These are phyloP conservation scores for Verasper variegatus DNA, from an alignment of 2,113 vertebrate species.

Conservation along the genomic window DNA sequence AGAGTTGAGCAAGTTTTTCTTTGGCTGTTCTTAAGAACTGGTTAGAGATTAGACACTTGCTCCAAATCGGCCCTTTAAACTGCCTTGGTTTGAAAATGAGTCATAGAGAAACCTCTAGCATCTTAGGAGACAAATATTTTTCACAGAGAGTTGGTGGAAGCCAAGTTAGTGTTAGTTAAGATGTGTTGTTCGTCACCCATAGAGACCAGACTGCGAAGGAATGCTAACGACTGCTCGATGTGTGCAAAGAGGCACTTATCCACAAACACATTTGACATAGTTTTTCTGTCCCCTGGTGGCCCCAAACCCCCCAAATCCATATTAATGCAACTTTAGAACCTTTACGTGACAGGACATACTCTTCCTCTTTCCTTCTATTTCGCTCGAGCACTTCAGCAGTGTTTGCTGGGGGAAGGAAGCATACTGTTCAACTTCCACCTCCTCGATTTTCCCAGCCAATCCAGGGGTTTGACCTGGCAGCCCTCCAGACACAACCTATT, in stretches of 20 bases:
- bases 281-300: too few species aligned
- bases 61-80: too few species aligned
- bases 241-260: too few species aligned
- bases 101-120: neutral
- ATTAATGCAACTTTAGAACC: neutral
- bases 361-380: constrained; percentile 1
- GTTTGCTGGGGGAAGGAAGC: constrained; percentile 44
- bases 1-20: neutral
- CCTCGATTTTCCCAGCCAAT: constrained; percentile 13
- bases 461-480: constrained; percentile 33
- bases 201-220: too few species aligned
- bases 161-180: neutral
- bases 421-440: constrained; percentile 21
- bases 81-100: too few species aligned
- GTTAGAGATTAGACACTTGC: too few species aligned
- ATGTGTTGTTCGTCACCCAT: too few species aligned
- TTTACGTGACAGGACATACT: neutral
- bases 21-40: neutral
- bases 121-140: neutral
- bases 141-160: neutral
- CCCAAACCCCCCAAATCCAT: too few species aligned
- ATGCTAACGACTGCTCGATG: too few species aligned
- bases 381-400: neutral
- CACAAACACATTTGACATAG: too few species aligned
- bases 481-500: constrained; percentile 38